Conservation (phyloP, 2,113 vertebrate species). For the Rhynchomys soricoides region DNA sequence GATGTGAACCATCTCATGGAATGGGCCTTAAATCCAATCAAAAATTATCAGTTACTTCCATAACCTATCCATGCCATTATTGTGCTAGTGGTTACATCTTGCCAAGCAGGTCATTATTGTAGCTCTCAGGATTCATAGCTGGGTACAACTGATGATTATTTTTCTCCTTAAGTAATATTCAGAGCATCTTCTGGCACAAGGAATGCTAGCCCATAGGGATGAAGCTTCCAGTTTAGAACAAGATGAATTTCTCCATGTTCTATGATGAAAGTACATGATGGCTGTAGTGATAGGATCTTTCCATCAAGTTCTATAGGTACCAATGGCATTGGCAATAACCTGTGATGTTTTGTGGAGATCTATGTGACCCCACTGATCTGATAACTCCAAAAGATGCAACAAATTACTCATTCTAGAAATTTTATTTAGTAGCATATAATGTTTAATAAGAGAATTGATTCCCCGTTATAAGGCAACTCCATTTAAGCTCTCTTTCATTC, state of each 20-base stretch:
- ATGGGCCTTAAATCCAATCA: neutral
- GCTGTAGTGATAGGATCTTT: neutral
- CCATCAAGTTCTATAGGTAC: neutral
- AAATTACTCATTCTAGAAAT: neutral
- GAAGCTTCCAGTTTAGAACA: neutral
- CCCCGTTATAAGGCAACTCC: neutral
- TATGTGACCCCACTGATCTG: neutral
- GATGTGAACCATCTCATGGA: neutral
- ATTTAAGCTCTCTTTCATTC: neutral
- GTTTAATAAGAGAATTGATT: neutral
- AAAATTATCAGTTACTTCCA: neutral
- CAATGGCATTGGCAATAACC: neutral
- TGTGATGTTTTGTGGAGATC: neutral
- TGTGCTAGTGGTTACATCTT: neutral
- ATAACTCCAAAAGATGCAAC: neutral
- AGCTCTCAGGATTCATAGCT: neutral
- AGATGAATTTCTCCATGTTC: neutral
- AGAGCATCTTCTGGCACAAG: neutral
- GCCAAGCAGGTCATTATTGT: neutral
- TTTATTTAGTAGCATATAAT: neutral
- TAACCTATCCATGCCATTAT: neutral
- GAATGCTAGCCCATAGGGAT: neutral
- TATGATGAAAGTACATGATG: neutral
- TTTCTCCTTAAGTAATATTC: neutral
- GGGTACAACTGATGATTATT: neutral